Evolutionary conservation across 2,797 vertebrate genomes (phyloP).

Genomic region (Phoeniculus purpureus): DNA sequence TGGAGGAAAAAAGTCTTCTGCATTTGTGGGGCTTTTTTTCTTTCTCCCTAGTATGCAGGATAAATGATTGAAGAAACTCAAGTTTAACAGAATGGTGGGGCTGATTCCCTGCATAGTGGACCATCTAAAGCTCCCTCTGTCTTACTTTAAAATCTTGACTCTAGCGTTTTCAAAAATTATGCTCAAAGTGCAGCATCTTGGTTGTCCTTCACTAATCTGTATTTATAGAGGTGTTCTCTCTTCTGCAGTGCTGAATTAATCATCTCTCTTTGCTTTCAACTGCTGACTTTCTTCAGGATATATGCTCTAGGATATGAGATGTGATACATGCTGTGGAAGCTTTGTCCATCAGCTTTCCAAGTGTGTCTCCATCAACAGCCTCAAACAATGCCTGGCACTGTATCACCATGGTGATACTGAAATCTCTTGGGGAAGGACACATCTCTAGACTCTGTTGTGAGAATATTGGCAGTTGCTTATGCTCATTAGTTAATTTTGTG

Average conservation of each 20-base stretch:
- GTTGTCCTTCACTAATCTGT: not conserved
- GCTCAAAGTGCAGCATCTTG: not conserved
- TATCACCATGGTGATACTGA: not conserved
- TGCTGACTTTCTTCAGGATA: not conserved
- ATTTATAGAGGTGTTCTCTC: not conserved
- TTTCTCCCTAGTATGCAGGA: not conserved
- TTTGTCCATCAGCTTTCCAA: not conserved
- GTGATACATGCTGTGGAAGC: not conserved
- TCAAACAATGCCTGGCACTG: not conserved
- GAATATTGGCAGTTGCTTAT: not conserved
- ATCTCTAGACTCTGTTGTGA: not conserved
- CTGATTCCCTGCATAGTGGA: not conserved
- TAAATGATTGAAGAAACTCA: not conserved
- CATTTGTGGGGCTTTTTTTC: not conserved
- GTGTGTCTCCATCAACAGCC: not conserved
- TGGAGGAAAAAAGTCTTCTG: not conserved
- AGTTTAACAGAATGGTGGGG: not conserved
- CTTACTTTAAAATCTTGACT: not conserved
- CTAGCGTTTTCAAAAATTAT: not conserved
- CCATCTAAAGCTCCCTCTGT: not conserved
- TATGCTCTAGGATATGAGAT: not conserved
- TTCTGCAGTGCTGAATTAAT: not conserved
- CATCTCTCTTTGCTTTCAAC: not conserved
- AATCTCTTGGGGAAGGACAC: not conserved
- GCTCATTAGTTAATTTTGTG: not conserved